phyloP scores from a whole-genome alignment of 2,888 invertebrate species.

The Torymus aiolomorphi region DNA sequence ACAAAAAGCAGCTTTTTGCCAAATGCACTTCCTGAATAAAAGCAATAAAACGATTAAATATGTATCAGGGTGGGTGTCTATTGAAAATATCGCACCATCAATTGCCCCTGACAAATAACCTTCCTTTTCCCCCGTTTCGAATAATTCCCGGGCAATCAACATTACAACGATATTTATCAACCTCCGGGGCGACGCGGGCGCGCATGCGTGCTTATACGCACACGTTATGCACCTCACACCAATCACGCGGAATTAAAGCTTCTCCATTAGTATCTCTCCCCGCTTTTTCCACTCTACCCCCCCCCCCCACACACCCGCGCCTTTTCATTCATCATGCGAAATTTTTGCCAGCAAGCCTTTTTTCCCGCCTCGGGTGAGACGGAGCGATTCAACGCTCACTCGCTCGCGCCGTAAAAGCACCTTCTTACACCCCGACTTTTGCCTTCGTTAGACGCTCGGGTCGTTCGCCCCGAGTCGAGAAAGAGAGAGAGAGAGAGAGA shows the following conservation, averaged over 20 bases:
- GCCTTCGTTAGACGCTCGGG: constrained; percentile 64
- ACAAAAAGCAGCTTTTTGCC: too few relatives aligned
- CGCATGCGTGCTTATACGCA: neutral
- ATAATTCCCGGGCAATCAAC: constrained; percentile 30
- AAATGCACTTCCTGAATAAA: neutral
- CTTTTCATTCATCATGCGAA: constrained; percentile 40
- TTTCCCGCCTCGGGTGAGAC: neutral
- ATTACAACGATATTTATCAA: constrained; percentile 29
- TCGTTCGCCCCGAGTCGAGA: constrained; percentile 63
- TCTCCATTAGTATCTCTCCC: constrained; percentile 9
- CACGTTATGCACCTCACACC: neutral
- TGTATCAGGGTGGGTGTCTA: neutral
- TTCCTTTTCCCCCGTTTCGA: constrained; percentile 7
- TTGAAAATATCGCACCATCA: constrained; percentile 5
- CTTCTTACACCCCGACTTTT: constrained; percentile 57
- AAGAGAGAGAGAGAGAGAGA: neutral
- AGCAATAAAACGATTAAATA: neutral
- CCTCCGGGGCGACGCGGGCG: neutral
- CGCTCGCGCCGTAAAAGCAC: constrained; percentile 45
- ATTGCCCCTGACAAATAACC: constrained; percentile 6
- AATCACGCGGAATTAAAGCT: constrained; percentile 35
- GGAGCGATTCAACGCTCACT: constrained; percentile 38
- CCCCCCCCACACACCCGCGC: neutral
- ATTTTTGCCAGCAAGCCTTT: neutral
- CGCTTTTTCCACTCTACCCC: neutral